Evolutionary conservation across 2,888 invertebrate species (phyloP), one percentile per base, ranked within the genome.

Genomic region (Embidobia sp.): DNA sequence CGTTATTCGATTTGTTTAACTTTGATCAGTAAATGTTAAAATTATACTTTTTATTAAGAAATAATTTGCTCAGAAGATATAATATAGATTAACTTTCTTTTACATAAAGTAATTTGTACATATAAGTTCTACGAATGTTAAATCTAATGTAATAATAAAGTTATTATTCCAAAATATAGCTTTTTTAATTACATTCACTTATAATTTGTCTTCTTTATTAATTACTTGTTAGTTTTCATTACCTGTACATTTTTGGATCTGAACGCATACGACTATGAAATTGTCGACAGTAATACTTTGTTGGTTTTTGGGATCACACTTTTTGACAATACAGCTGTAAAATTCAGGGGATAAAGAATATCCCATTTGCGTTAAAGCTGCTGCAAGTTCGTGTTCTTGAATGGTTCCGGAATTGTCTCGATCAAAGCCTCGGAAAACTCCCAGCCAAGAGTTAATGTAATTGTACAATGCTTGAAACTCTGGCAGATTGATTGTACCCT

Each of bases 361-460:
- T 27, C 97, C 97, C 97, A 97, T 97, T 90, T 96, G 95, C 26
- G 92, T 91, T 49, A 97, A 91, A 2, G 97, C 97, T 94, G 91
- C 61, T 85, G 91, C 90, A 15, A 97, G 91, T 90, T 97, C 97
- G 49, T 89, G 88, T 85, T 95, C 94, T 81, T 97, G 97, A 80
- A 97, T 96, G 80, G 92, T 92, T 0, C 97, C 97, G 4, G 96
- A 96, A 77, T 94, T 93, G 85, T 97, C 96, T n/a, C 92, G 90
- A 89, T 97, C 97, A 86, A 95, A 97, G 1, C 94, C 94, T 86
- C 94, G 94, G 89, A 97, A 97, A 0, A 96, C 95, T 6, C 93
- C 91, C 49, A 96, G 90, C 97, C 97, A 97, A 81, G 97, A 94
- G 89, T 97, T 97, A 27, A 97, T 93, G 85, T 97, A 97, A 63